phyloP scores from a whole-genome alignment of 2,797 vertebrate species.

The Aldrovandia affinis region DNA sequence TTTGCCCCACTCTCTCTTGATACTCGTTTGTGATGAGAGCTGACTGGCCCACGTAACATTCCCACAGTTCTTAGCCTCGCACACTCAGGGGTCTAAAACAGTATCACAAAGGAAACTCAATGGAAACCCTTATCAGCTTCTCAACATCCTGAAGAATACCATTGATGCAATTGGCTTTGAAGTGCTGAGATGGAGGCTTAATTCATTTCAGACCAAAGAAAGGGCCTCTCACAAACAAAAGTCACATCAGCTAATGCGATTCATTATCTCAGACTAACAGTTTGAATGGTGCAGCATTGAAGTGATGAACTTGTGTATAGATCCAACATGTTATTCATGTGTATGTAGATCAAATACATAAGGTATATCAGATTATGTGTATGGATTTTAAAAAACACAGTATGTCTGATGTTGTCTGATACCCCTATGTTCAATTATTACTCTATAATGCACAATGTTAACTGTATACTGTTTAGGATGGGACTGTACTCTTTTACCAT shows the following conservation, averaged over 20 bases:
- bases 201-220: background rate
- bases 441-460: background rate
- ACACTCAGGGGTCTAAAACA: background rate
- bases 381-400: background rate
- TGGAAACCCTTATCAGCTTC: background rate
- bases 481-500: too few relatives aligned
- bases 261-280: slow-evolving; percentile 2
- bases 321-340: background rate
- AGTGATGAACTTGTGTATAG: too few relatives aligned
- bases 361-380: background rate
- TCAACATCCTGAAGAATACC: background rate
- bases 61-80: background rate
- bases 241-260: background rate
- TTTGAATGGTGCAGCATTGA: background rate
- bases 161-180: background rate
- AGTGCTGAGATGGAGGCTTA: background rate
- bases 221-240: background rate
- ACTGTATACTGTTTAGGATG: background rate
- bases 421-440: background rate
- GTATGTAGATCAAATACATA: background rate
- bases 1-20: background rate
- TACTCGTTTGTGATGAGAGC: background rate
- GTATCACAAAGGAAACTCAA: background rate
- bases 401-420: background rate
- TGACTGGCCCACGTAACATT: background rate